Base-by-base conservation (phyloP, 2,113 vertebrate genomes). In the Euleptes europaea region DNA sequence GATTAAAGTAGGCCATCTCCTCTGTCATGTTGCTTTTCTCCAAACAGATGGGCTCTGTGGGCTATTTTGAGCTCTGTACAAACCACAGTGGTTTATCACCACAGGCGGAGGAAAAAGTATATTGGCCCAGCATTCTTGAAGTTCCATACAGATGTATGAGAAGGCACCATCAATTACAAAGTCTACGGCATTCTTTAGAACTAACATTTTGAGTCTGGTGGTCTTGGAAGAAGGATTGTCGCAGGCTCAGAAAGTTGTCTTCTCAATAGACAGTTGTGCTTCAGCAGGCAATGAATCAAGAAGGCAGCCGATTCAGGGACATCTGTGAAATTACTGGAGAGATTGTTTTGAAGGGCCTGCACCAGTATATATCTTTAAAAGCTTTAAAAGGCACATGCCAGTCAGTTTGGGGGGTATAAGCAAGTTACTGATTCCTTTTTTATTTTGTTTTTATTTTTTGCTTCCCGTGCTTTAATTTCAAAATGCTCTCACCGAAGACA, bases 191-290 rank as follows among this genome's bases (percentile, higher is more conserved):
- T 92, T 93, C 90, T 72, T 90, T 93, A 87, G 87, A 94, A 90
- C 92, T 86, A 92, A 78, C n/a, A 84, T 93, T 93, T 93, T 90
- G 84, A 92, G 89, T 93, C 89, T 91, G 85, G 84, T 92, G 70
- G 87, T 71, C 54, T 54, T 31, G 78, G 76, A 93, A 87, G 78
- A 88, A 49, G 84, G 88, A 87, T 78, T 73, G 82, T 54, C 19
- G 89, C 79, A 78, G 70, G 69, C 91, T 84, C 44, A 77, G 87
- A 80, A 90, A 88, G 84, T 93, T 87, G 86, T 81, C 84, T 90
- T 88, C 88, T 90, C 91, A 93, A 92, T 87, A 92, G 86, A 78
- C 78, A 86, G 88, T 90, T 93, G 80, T 88, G 78, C 82, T 91
- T 89, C 66, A 84, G 80, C 67, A 86, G 84, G 86, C 73, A 87